A percentile compares a stretch with the other conserved stretches of the same genome.
phyloP scores from a whole-genome alignment of 23 tunicate species.

The Ciona savignyi region DNA sequence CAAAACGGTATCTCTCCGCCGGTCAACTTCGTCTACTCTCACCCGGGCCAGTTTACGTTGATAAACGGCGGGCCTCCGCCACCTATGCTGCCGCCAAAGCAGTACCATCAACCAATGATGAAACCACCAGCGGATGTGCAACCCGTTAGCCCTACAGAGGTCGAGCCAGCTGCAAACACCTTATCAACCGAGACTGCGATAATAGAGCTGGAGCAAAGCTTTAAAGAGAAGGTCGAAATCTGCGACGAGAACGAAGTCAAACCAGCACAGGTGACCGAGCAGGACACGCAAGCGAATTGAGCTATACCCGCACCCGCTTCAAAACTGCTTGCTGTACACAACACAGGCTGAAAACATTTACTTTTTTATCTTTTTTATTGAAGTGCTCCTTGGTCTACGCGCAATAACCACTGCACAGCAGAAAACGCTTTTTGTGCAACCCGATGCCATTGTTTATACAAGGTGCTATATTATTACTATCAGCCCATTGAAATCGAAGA shows the following conservation, averaged over 20 bases:
- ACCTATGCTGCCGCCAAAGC: constrained; percentile 19
- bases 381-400: too few relatives aligned
- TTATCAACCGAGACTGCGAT: background rate
- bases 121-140: background rate
- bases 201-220: background rate
- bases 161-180: background rate
- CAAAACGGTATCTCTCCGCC: constrained; percentile 16
- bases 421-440: too few relatives aligned
- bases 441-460: too few relatives aligned
- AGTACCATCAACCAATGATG: constrained; percentile 6
- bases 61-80: constrained; percentile 49
- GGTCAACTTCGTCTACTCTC: constrained; percentile 22
- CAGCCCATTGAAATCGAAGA: too few relatives aligned
- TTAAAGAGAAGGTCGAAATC: background rate
- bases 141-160: background rate
- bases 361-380: too few relatives aligned
- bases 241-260: background rate
- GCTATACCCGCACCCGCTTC: too few relatives aligned
- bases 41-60: constrained; percentile 15
- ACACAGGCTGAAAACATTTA: too few relatives aligned
- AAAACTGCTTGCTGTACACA: too few relatives aligned
- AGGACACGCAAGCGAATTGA: background rate
- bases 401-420: too few relatives aligned
- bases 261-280: background rate
- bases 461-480: too few relatives aligned